Percentiles rank a stretch among this genome's conserved stretches.
Conservation (phyloP, 2,888 invertebrate genomes). For the Hypolimnas misippus region DNA sequence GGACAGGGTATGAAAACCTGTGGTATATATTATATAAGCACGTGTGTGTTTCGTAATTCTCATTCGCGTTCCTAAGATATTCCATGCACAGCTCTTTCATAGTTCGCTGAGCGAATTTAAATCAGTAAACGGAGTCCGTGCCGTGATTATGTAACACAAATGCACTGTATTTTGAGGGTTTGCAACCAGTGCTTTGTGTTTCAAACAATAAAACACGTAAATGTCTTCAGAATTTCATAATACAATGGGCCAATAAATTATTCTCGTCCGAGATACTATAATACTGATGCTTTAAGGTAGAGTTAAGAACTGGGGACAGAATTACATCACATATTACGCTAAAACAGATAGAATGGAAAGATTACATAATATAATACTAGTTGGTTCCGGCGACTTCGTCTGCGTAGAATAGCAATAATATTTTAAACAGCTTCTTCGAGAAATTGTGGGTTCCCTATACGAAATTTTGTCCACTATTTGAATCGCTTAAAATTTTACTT, state of each 20-base stretch:
- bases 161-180: slow-evolving; percentile 28
- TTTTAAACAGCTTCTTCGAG: too few relatives aligned
- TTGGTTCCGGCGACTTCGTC: too few relatives aligned
- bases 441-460: too few relatives aligned
- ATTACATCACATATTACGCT: too few relatives aligned
- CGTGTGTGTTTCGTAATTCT: slow-evolving; percentile 12
- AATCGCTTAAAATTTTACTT: too few relatives aligned
- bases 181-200: slow-evolving; percentile 6
- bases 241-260: background rate
- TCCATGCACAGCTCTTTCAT: slow-evolving; percentile 42
- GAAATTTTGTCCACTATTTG: too few relatives aligned
- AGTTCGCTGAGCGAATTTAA: slow-evolving; percentile 46
- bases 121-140: slow-evolving; percentile 44
- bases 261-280: background rate
- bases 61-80: slow-evolving; percentile 36
- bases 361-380: too few relatives aligned
- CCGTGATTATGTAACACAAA: slow-evolving; percentile 39
- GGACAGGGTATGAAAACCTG: background rate
- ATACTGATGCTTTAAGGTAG: too few relatives aligned
- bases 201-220: slow-evolving; percentile 12
- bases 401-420: too few relatives aligned
- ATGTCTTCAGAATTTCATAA: background rate
- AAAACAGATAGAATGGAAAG: too few relatives aligned
- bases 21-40: slow-evolving; percentile 10
- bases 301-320: too few relatives aligned